phyloP scores from a whole-genome alignment of 1,140 invertebrate species.

The Drosophila melanogaster region DNA sequence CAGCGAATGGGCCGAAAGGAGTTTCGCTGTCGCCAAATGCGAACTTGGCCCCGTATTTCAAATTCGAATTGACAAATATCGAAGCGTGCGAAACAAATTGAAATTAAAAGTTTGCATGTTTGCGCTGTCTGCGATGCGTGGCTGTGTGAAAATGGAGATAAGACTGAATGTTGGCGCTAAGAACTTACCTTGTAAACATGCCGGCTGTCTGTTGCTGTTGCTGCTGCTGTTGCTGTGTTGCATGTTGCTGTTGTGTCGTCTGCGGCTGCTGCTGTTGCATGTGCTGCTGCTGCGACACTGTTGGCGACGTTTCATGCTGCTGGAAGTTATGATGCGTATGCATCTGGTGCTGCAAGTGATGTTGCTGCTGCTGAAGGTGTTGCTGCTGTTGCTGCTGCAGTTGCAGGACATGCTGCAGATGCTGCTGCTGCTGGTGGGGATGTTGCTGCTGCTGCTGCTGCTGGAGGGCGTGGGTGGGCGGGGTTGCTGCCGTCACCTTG shows the following conservation, averaged over 20 bases:
- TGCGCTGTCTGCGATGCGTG: slow-evolving; percentile 38
- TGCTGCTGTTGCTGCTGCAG: slow-evolving; percentile 67
- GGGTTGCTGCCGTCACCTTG: slow-evolving; percentile 63
- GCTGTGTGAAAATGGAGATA: slow-evolving; percentile 33
- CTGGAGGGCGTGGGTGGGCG: slow-evolving; percentile 57
- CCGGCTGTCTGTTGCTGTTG: slow-evolving; percentile 61
- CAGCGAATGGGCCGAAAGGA: slow-evolving; percentile 48
- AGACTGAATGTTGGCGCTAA: slow-evolving; percentile 69
- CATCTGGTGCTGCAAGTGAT: slow-evolving; percentile 74
- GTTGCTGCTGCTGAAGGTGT: slow-evolving; percentile 68
- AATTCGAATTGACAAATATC: slow-evolving; percentile 77
- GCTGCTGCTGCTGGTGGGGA: slow-evolving; percentile 62
- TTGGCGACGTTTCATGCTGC: slow-evolving; percentile 55
- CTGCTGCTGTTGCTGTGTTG: slow-evolving; percentile 35
- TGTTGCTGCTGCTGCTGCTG: slow-evolving; percentile 58
- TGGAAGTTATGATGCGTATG: slow-evolving; percentile 79
- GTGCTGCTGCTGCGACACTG: slow-evolving; percentile 62
- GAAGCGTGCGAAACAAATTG: slow-evolving; percentile 79
- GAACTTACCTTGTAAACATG: slow-evolving; percentile 83
- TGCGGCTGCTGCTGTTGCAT: slow-evolving; percentile 67
- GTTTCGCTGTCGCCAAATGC: slow-evolving; percentile 38
- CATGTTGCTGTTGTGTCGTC: slow-evolving; percentile 39
- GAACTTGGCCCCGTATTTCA: slow-evolving; percentile 59
- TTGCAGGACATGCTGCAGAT: slow-evolving; percentile 62
- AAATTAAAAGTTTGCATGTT: slow-evolving; percentile 83